A percentile compares a stretch with the other conserved stretches of the same genome.
phyloP scores from a whole-genome alignment of 2,113 vertebrate genomes.

The Sorex araneus region DNA sequence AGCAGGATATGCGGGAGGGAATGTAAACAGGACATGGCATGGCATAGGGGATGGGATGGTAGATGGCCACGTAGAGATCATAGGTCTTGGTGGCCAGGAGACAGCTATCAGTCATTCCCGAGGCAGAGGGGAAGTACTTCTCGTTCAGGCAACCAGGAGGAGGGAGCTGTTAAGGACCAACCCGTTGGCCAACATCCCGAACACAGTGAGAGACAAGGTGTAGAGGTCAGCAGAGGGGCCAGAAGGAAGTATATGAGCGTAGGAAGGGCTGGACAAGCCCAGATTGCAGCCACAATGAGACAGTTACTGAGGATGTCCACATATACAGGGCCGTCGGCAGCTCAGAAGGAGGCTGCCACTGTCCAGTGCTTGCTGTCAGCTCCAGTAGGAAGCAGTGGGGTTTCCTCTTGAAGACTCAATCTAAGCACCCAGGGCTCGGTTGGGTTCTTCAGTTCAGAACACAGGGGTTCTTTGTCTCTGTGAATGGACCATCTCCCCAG shows the following conservation, averaged over 20 bases:
- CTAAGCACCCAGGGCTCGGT: not conserved
- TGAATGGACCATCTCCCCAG: not conserved
- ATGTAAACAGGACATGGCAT: constrained; percentile 65
- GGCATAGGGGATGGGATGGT: constrained; percentile 42
- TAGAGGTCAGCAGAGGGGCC: constrained; percentile 65
- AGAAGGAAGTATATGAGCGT: constrained; percentile 62
- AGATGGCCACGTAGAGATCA: constrained; percentile 35
- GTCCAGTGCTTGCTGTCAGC: not conserved
- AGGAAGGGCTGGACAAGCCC: constrained; percentile 8
- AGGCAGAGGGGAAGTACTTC: no score
- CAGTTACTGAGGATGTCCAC: constrained; percentile 37
- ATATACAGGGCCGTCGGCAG: constrained; percentile 11
- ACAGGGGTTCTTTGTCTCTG: not conserved
- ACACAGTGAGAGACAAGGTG: constrained; percentile 39
- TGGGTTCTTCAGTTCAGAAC: not conserved
- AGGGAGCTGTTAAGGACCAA: constrained; percentile 33
- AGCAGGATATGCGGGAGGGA: constrained; percentile 69
- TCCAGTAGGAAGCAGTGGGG: constrained; percentile 54
- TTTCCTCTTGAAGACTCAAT: constrained; percentile 37
- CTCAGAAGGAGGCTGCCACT: not conserved
- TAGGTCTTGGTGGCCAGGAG: constrained; percentile 73
- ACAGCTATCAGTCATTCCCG: constrained; percentile 68
- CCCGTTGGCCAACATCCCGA: constrained; percentile 71
- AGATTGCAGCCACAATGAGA: not conserved
- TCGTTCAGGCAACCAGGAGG: no score